Evolutionary conservation across 2,113 vertebrate genomes (phyloP).

Genomic region (Ibidorhyncha struthersii): DNA sequence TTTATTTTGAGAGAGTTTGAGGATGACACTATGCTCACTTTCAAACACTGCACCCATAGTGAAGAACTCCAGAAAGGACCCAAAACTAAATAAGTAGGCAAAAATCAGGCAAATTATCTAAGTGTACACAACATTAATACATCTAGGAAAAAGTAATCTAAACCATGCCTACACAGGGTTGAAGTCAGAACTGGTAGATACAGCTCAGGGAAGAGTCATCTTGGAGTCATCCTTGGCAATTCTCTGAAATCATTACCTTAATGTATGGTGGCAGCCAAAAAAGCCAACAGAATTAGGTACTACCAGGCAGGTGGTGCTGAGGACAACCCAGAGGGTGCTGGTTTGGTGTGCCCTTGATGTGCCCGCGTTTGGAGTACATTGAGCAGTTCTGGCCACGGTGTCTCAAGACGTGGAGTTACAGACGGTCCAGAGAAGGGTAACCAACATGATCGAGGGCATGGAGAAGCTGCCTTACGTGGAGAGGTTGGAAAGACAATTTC

Average conservation of each 20-base stretch:
- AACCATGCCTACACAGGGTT: not conserved
- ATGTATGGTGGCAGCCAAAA: not conserved
- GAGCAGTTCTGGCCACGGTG: rapidly evolving
- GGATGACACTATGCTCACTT: not conserved
- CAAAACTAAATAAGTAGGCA: not conserved
- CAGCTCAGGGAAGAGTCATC: not conserved
- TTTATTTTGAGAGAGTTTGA: not conserved
- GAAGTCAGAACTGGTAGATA: not conserved
- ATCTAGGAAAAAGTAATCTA: not conserved
- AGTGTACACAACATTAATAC: not conserved
- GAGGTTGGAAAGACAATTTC: not conserved
- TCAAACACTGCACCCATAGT: not conserved
- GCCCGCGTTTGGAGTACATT: rapidly evolving
- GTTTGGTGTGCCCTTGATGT: not conserved
- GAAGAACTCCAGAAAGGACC: not conserved
- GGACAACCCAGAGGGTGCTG: not conserved
- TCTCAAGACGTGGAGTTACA: not conserved
- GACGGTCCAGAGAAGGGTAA: not conserved
- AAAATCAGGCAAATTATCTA: not conserved
- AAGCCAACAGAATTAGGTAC: not conserved
- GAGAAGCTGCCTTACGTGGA: not conserved
- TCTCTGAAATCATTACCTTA: not conserved
- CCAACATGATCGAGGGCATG: rapidly evolving
- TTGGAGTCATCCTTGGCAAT: not conserved
- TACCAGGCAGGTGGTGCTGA: not conserved